phyloP scores from a whole-genome alignment of 2,797 vertebrate species.

The Argyrosomus regius region DNA sequence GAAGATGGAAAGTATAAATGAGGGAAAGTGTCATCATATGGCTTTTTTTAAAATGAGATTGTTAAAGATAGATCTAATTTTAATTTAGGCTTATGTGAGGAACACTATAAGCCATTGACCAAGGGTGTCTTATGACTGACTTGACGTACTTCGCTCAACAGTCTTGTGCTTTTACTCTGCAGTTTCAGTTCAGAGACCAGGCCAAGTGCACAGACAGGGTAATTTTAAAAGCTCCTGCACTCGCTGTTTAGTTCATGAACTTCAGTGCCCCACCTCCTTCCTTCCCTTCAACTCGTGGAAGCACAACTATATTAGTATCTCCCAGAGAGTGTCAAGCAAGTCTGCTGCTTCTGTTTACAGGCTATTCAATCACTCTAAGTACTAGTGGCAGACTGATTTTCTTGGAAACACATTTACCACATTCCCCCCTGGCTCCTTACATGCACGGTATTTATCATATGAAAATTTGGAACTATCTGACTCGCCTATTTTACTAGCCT shows the following conservation, averaged over 20 bases:
- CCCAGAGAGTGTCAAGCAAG: slow-evolving; percentile 70
- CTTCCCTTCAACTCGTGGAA: slow-evolving; percentile 63
- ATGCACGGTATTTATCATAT: slow-evolving; percentile 76
- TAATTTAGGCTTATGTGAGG: slow-evolving; percentile 83
- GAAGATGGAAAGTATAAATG: slow-evolving; percentile 59
- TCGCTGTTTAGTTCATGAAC: slow-evolving; percentile 75
- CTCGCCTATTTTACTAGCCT: slow-evolving; percentile 68
- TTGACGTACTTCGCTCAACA: slow-evolving; percentile 75
- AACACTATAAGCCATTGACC: slow-evolving; percentile 84
- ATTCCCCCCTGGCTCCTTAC: slow-evolving; percentile 63
- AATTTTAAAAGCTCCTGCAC: slow-evolving; percentile 67
- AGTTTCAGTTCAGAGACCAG: slow-evolving; percentile 68
- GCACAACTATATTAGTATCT: slow-evolving; percentile 74
- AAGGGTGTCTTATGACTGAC: slow-evolving; percentile 84
- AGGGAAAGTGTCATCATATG: slow-evolving; percentile 77
- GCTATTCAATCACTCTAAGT: slow-evolving; percentile 77
- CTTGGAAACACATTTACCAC: slow-evolving; percentile 74
- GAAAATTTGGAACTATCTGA: slow-evolving; percentile 74
- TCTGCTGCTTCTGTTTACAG: slow-evolving; percentile 79
- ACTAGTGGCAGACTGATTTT: slow-evolving; percentile 77
- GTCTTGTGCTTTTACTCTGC: slow-evolving; percentile 85
- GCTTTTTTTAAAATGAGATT: slow-evolving; percentile 78
- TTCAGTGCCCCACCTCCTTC: slow-evolving; percentile 45
- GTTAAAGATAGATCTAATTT: slow-evolving; percentile 85
- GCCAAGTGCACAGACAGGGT: slow-evolving; percentile 55